phyloP scores from a whole-genome alignment of 1,140 invertebrate species.

The Leptopilina clavipes region DNA sequence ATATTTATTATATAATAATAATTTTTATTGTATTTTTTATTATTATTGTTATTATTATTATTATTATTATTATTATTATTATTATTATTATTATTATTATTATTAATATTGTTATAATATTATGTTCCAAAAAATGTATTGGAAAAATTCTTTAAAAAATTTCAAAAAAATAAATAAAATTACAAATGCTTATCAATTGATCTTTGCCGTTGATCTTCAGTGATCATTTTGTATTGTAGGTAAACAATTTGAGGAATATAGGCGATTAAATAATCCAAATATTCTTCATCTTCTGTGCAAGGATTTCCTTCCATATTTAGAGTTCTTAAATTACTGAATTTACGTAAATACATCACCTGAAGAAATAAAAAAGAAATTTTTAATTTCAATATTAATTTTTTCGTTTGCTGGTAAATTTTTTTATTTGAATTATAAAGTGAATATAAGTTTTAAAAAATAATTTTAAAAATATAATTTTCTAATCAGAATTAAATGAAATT shows the following conservation, averaged over 20 bases:
- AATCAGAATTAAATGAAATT: background rate
- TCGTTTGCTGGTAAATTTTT: too few species aligned
- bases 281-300: constrained; percentile 76
- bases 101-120: too few species aligned
- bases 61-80: too few species aligned
- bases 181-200: constrained; percentile 78
- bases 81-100: too few species aligned
- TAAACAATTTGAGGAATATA: constrained; percentile 86
- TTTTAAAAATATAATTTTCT: too few species aligned
- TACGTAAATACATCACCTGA: constrained; percentile 87
- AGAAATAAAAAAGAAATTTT: constrained; percentile 57
- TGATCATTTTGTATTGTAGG: constrained; percentile 86
- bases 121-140: constrained; percentile 48
- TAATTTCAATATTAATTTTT: constrained; percentile 9
- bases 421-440: too few species aligned
- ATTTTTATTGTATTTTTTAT: too few species aligned
- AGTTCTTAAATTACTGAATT: constrained; percentile 83
- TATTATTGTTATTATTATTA: too few species aligned
- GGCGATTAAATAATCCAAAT: constrained; percentile 81
- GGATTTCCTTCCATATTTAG: constrained; percentile 90
- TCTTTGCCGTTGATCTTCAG: constrained; percentile 75
- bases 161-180: constrained; percentile 45
- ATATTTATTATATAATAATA: too few species aligned
- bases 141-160: constrained; percentile 15
- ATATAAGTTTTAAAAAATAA: too few species aligned